These are phyloP conservation scores for Myodes glareolus DNA, from an alignment of 2,113 vertebrate genomes.

Conservation along the genomic window DNA sequence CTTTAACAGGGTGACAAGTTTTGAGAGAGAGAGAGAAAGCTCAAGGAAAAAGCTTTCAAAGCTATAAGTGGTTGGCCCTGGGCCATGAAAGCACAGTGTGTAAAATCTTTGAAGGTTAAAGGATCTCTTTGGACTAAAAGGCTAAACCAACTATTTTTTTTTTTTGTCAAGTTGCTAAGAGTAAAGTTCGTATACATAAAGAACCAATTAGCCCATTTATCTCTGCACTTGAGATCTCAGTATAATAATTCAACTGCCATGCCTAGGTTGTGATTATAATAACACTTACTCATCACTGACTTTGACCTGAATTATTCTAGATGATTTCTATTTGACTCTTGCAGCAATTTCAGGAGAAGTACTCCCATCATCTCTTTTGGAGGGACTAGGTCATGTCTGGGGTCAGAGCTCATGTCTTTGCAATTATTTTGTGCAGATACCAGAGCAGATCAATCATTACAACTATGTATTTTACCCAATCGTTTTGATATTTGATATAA, in stretches of 20 bases:
- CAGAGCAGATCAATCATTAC: background rate
- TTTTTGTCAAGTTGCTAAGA: constrained; percentile 26
- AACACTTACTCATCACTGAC: background rate
- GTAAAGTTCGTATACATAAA: background rate
- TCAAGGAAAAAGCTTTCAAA: constrained; percentile 52
- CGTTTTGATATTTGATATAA: constrained; percentile 12
- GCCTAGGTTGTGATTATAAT: background rate
- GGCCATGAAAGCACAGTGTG: background rate
- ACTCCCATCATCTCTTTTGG: background rate
- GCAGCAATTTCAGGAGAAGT: background rate
- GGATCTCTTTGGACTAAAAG: constrained; percentile 40
- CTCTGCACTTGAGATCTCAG: background rate
- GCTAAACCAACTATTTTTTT: background rate
- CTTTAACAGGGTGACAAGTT: constrained; percentile 73
- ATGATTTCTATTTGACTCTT: background rate
- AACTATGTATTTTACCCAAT: background rate
- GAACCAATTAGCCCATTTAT: background rate
- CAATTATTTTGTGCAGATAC: background rate
- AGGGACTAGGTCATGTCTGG: background rate
- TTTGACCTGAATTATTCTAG: background rate
- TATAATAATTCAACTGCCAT: background rate
- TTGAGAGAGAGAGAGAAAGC: constrained; percentile 41
- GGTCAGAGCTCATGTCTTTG: background rate
- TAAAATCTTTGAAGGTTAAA: constrained; percentile 46
- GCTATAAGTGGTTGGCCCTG: constrained; percentile 9